Evolutionary conservation across 2,797 vertebrate species (phyloP).

Genomic region (Sebastes jordani): DNA sequence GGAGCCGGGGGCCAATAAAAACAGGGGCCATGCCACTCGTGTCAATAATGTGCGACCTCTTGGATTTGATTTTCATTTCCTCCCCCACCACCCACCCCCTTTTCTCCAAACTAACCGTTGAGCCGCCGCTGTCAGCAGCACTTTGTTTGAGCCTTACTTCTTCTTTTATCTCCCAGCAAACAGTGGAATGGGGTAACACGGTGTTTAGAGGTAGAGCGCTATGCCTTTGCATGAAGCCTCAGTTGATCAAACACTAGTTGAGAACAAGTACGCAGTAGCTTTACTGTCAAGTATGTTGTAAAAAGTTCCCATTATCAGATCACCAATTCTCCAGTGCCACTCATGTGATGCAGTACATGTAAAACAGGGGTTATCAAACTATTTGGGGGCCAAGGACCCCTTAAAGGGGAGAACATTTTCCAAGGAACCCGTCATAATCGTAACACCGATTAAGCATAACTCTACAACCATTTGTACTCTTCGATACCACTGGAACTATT

Average conservation of each 20-base stretch:
- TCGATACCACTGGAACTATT: no score
- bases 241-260: neutral
- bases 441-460: no score
- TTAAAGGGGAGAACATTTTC: no score
- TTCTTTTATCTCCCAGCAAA: conserved; percentile 40
- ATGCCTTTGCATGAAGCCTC: conserved; percentile 3
- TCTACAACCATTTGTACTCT: no score
- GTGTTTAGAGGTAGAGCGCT: neutral
- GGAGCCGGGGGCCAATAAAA: conserved; percentile 64
- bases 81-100: neutral
- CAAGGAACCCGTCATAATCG: no score
- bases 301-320: neutral
- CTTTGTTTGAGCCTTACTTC: conserved; percentile 12
- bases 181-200: conserved; percentile 21
- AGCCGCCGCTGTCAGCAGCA: conserved; percentile 40
- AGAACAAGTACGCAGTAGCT: neutral
- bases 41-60: conserved; percentile 72
- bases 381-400: no score
- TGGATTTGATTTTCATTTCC: conserved; percentile 75
- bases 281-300: neutral
- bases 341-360: neutral
- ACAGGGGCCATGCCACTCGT: conserved; percentile 50
- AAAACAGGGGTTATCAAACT: neutral
- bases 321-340: neutral
- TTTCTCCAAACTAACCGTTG: conserved; percentile 23